Evolutionary conservation across 2,113 vertebrate genomes (phyloP), one percentile per base, ranked within the genome.

Genomic region (Columbina picui): DNA sequence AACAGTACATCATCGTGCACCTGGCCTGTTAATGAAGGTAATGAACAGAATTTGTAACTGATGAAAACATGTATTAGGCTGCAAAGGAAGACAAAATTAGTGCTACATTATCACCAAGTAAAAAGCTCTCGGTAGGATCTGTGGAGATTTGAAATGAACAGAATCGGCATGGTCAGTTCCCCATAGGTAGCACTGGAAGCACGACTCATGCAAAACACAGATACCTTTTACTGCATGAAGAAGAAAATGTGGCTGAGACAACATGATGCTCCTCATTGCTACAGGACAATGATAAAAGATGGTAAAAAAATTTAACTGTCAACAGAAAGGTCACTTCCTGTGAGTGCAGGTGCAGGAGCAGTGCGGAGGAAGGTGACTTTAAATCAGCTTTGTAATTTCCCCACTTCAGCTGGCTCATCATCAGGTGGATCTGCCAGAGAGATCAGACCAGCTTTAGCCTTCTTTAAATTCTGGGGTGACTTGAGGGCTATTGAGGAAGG

Each of bases 391-490:
- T 84, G 47, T n/a, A n/a, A 52, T 71, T 81, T 87, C 49, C 36
- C 32, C 53, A 22, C 30, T 84, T 74, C 47, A 71, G 52, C 73
- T 89, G 65, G n/a, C 79, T 93, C 60, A 32, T 65, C 82, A 78
- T 5, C 30, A 59, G 63, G 38, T 90, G 68, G 69, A 92, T 89
- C 32, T 86, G 79, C 73, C 70, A 67, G 7, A 84, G 50, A 76
- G 68, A 92, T 94, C 57, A 92, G 86, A 92, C 21, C 34, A 84
- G 93, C 80, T 87, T 95, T 70, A 89, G 39, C 21, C 64, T 64
- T 69, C 56, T 87, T 82, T 68, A 82, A 89, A 41, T 70, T 63
- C 71, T 67, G 38, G 52, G 76, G 59, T 87, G 71, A 59, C 3
- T 7, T 9, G 22, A 88, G 50, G 41, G 50, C 34, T 88, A n/a